Evolutionary conservation across 2,113 vertebrate species (phyloP).

Genomic region (Tragelaphus strepsiceros): DNA sequence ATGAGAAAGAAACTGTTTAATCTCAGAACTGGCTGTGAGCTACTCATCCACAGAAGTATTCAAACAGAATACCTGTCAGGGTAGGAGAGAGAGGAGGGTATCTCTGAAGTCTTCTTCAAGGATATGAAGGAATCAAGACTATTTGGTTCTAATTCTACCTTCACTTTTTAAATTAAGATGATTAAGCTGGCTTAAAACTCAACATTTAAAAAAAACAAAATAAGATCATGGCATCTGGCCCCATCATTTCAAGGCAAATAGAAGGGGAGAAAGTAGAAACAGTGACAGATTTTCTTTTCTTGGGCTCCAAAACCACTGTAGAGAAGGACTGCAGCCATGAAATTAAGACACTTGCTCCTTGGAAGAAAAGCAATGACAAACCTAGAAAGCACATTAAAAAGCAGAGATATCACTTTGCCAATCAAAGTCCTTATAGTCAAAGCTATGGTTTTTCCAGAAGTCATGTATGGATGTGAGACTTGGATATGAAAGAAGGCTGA

Average conservation of each 20-base stretch:
- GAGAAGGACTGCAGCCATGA: background rate
- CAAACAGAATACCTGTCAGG: background rate
- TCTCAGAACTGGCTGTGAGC: background rate
- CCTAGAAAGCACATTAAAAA: background rate
- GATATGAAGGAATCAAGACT: background rate
- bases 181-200: background rate
- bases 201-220: background rate
- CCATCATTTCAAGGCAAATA: background rate
- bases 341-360: background rate
- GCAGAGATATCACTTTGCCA: background rate
- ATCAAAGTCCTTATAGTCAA: background rate
- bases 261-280: background rate
- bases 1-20: background rate
- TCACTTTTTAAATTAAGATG: background rate
- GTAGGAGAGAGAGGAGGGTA: background rate
- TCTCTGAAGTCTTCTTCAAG: background rate
- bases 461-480: background rate
- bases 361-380: background rate
- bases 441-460: background rate
- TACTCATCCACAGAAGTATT: background rate
- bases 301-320: background rate
- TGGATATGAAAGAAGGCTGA: background rate
- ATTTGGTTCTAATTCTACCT: background rate
- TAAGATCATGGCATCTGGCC: background rate
- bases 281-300: background rate